Percentiles rank a stretch among this genome's conserved stretches.
phyloP scores from a whole-genome alignment of 2,797 vertebrate genomes.

The Loris lydekkerianus region DNA sequence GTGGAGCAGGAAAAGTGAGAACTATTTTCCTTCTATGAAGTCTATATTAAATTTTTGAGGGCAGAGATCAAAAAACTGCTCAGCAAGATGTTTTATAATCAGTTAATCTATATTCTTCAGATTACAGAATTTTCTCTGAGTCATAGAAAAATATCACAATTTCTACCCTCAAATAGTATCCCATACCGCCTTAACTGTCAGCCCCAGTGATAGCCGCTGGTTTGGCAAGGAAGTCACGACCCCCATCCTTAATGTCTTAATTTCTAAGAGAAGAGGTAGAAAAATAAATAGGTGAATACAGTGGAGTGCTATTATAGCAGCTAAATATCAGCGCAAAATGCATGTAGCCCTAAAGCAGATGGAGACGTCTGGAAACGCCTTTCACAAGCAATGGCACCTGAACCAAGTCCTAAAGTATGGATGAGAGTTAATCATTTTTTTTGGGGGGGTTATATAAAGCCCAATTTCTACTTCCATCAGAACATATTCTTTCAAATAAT shows the following conservation, averaged over 20 bases:
- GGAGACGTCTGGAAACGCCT: background rate
- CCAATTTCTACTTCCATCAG: background rate
- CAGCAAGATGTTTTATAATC: conserved; percentile 16
- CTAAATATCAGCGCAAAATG: background rate
- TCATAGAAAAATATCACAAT: background rate
- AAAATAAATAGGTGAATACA: background rate
- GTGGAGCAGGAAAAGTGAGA: background rate
- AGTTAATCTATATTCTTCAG: background rate
- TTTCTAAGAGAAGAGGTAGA: background rate
- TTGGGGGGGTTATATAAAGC: too few relatives aligned
- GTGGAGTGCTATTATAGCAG: background rate
- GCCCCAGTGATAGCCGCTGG: background rate
- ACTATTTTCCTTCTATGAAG: background rate
- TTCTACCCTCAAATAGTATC: background rate
- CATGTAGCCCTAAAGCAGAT: background rate
- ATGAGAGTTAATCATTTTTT: background rate
- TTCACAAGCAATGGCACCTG: background rate
- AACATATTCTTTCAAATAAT: background rate
- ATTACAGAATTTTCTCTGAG: conserved; percentile 5
- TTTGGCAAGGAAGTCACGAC: background rate
- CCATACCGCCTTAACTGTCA: background rate
- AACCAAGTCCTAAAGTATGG: background rate
- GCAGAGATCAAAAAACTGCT: background rate
- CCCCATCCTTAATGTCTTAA: background rate
- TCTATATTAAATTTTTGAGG: background rate